Evolutionary conservation across 30 jellyfish, hydroid and myxozoan species (phyloP).

Genomic region (Chrysaora quinquecirrha): DNA sequence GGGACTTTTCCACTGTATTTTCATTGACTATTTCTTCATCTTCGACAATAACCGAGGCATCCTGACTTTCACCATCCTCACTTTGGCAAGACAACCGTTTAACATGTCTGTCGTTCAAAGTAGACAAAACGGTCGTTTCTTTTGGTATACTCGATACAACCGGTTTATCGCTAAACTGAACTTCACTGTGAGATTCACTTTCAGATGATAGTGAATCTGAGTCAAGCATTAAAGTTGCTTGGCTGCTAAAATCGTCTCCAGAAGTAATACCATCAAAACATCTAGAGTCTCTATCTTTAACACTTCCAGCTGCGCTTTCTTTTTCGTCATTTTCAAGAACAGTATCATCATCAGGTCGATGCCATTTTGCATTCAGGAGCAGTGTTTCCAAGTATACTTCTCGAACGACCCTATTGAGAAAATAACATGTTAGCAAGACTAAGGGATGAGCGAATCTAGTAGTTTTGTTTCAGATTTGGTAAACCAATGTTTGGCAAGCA

Average conservation of each 20-base stretch:
- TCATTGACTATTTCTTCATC: constrained; percentile 13
- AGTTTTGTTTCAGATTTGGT: no score
- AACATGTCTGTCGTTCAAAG: no score
- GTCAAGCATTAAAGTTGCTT: not conserved
- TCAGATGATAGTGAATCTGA: not conserved
- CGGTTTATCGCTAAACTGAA: no score
- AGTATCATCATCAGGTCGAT: no score
- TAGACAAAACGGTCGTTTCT: no score
- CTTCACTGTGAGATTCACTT: not conserved
- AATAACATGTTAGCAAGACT: no score
- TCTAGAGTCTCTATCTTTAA: no score
- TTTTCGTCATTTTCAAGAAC: not conserved
- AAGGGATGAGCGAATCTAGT: no score
- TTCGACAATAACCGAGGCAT: constrained; percentile 13
- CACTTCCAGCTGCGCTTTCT: no score
- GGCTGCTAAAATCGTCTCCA: not conserved
- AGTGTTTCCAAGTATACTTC: constrained; percentile 38
- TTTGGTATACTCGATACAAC: no score
- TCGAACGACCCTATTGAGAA: constrained; percentile 41
- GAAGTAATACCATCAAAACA: no score
- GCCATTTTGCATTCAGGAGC: constrained; percentile 34
- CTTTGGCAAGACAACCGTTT: not conserved
- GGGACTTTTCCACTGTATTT: not conserved
- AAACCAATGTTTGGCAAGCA: no score
- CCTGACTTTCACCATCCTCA: not conserved